Evolutionary conservation across 2,888 invertebrate species (phyloP).

Genomic region (Notodonta dromedarius): DNA sequence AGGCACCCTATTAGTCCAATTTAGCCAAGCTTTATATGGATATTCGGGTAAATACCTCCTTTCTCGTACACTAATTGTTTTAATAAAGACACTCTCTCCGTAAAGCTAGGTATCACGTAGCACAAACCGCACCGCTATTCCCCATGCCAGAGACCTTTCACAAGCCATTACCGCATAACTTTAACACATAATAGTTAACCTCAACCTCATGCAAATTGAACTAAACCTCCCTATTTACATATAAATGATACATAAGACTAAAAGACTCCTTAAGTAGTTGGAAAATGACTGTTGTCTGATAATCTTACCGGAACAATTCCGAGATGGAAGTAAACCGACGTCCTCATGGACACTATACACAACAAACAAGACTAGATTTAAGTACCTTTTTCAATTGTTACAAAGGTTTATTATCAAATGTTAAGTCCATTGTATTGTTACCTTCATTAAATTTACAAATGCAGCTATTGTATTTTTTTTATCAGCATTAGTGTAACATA

Average conservation of each 20-base stretch:
- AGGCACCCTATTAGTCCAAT: not conserved
- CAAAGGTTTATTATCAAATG: too few relatives aligned
- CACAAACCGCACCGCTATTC: not conserved
- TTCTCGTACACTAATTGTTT: not conserved
- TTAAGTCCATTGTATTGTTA: too few relatives aligned
- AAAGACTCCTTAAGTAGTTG: too few relatives aligned
- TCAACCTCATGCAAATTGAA: not conserved
- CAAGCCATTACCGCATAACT: not conserved
- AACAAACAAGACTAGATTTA: too few relatives aligned
- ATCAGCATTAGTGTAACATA: too few relatives aligned
- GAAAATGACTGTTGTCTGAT: too few relatives aligned
- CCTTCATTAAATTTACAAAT: too few relatives aligned
- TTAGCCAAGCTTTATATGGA: not conserved
- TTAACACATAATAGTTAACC: not conserved
- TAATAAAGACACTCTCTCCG: not conserved
- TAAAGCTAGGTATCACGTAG: not conserved
- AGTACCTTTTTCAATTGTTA: too few relatives aligned
- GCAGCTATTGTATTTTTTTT: too few relatives aligned
- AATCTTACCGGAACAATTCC: too few relatives aligned
- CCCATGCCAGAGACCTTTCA: not conserved
- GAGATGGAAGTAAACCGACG: too few relatives aligned
- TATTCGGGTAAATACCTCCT: not conserved
- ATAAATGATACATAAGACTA: not conserved
- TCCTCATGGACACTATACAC: too few relatives aligned
- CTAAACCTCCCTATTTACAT: slow-evolving; percentile 4